Base-by-base conservation (phyloP, 2,888 invertebrate species). In the Ceriagrion tenellum region DNA sequence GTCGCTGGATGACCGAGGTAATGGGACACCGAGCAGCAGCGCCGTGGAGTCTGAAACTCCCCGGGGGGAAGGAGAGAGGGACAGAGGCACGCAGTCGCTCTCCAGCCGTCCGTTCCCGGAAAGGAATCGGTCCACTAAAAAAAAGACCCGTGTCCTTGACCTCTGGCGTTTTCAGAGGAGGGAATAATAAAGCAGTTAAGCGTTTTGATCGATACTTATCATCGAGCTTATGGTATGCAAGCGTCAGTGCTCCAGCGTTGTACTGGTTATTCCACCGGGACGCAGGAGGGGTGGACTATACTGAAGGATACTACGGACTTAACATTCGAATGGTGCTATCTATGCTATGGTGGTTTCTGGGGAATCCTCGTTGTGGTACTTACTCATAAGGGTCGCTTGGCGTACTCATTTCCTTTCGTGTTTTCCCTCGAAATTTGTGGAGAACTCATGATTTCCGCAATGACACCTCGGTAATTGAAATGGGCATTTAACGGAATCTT, bases 1-100 rank as follows among this genome's bases (percentile, higher is more conserved):
- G 26, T 96, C 96, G 96, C 96, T 96, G 96, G 96, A 96, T 4
- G 96, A 95, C 96, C 96, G 95, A 95, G 96, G 95, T 95, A 55
- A 91, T 59, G 59, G 95, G 74, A 95, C 47, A 47, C 47, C 47
- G 4, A 47, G 47, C 47, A 47, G 47, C 47, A 95, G 95, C 95
- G 95, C 96, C 96, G 95, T 95, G 96, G 95, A 95, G 47, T 47
- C 47, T 47, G 8, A 47, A 47, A 47, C 47, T 47, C 47, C 8
- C 47, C 47, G 95, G 95, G 96, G 96, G 96, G 88, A 47, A 26
- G 35, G 16, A 26, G 35, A 35, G 35, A 90, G 90, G 88, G 74
- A 88, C 74, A 56, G 47, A 90, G 59, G 93, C 95, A 95, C 95
- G 95, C 95, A 95, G 95, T 95, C 95, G 95, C 95, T 95, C 95